Evolutionary conservation across 2,113 vertebrate species (phyloP).

Genomic region (Campylomormyrus tamandua): DNA sequence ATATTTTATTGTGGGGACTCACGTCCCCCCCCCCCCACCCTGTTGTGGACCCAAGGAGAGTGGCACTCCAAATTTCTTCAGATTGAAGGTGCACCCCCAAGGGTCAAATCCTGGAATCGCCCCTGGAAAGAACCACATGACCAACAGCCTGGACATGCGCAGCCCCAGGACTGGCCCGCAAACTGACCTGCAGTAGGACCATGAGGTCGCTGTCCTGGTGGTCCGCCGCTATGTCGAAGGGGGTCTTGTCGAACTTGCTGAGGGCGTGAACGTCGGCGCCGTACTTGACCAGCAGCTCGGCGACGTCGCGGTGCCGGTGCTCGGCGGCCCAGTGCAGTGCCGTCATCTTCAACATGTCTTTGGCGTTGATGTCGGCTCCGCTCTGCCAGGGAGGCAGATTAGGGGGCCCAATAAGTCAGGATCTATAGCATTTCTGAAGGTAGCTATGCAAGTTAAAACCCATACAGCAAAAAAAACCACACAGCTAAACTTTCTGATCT

Average conservation of each 20-base stretch:
- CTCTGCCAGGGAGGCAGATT: conserved; percentile 55
- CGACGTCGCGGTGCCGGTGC: conserved; percentile 69
- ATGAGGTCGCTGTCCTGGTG: conserved; percentile 77
- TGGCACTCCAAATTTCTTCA: not conserved
- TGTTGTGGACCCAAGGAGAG: not conserved
- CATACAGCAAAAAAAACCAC: not conserved
- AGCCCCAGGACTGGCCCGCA: not conserved
- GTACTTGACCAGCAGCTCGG: conserved; percentile 72
- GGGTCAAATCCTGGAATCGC: not conserved
- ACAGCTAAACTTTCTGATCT: not conserved
- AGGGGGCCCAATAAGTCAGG: not conserved
- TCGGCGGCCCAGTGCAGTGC: conserved; percentile 88
- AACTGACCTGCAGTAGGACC: conserved; percentile 74
- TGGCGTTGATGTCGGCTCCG: conserved; percentile 85
- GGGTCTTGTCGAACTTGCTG: conserved; percentile 87
- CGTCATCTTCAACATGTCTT: conserved; percentile 94
- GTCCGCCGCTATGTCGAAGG: conserved; percentile 81
- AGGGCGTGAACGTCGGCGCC: conserved; percentile 77
- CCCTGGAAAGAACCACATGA: not conserved
- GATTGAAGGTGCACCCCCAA: not conserved
- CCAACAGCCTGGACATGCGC: not conserved
- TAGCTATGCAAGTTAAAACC: not conserved
- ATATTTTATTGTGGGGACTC: not conserved
- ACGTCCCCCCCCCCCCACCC: no score
- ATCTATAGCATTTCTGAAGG: not conserved